Evolutionary conservation across 2,113 vertebrate genomes (phyloP).

Genomic region (Tautogolabrus adspersus): DNA sequence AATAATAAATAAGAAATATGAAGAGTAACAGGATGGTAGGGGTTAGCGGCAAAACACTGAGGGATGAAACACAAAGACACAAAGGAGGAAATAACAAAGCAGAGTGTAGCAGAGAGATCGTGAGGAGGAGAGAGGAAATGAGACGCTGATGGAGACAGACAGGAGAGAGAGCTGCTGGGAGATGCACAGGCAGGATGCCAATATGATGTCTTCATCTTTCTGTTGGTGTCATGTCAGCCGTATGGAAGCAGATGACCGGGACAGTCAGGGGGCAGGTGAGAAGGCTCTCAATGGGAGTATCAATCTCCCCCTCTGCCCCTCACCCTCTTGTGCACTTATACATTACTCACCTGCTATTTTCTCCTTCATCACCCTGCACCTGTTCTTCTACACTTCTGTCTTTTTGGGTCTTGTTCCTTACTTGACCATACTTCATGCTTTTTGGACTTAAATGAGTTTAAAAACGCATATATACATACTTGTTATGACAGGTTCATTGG

Average conservation of each 20-base stretch:
- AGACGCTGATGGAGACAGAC: conserved; percentile 61
- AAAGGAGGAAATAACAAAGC: conserved; percentile 33
- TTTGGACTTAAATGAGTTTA: too few relatives aligned
- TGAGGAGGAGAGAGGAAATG: conserved; percentile 43
- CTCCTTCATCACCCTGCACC: conserved; percentile 5
- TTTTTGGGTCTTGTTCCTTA: not conserved
- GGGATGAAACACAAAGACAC: conserved; percentile 18
- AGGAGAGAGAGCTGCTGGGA: conserved; percentile 42
- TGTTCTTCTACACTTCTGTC: not conserved
- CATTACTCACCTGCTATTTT: conserved; percentile 5
- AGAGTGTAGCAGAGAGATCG: conserved; percentile 6
- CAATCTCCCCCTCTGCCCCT: conserved; percentile 15
- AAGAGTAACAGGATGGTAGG: not conserved
- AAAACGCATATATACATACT: too few relatives aligned
- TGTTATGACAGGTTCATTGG: too few relatives aligned
- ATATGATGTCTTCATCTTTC: conserved; percentile 70
- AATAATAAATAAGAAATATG: conserved; percentile 5
- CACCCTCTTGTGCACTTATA: not conserved
- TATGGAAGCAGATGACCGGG: conserved; percentile 63
- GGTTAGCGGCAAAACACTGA: conserved; percentile 10
- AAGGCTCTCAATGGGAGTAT: conserved; percentile 49
- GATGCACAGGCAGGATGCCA: conserved; percentile 59
- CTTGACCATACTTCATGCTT: not conserved
- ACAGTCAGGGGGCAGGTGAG: conserved; percentile 58
- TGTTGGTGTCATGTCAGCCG: conserved; percentile 63